A percentile compares a stretch with the other conserved stretches of the same genome.
Conservation (phyloP, 2,797 vertebrate genomes). For the Urocyon cinereoargenteus region DNA sequence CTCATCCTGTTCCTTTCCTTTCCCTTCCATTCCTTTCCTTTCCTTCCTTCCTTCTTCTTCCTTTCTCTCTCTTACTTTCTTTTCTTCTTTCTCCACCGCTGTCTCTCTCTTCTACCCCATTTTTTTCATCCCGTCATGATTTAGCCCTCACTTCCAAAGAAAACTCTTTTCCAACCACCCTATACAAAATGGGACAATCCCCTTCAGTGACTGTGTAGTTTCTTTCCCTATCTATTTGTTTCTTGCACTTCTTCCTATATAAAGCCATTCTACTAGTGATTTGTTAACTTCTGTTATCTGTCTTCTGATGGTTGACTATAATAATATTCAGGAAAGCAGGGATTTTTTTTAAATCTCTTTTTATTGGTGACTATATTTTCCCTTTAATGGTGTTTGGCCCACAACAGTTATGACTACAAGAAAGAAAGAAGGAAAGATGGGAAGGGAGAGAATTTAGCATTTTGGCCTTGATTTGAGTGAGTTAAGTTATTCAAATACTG, state of each 20-base stretch:
- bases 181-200: neutral
- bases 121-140: neutral
- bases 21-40: neutral
- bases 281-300: neutral
- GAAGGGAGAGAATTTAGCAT: neutral
- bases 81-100: no score
- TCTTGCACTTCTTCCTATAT: neutral
- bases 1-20: neutral
- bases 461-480: neutral
- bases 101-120: neutral
- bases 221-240: neutral
- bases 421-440: neutral
- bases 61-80: fast-evolving
- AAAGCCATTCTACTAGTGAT: neutral
- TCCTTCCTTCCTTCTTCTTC: neutral
- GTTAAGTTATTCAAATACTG: slow-evolving; percentile 18
- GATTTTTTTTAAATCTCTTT: neutral
- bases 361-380: neutral
- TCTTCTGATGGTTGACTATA: neutral
- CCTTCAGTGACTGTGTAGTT: neutral
- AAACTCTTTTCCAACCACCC: neutral
- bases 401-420: neutral
- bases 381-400: neutral
- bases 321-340: slow-evolving; percentile 22
- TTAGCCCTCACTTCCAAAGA: neutral